Evolutionary conservation across 2,113 vertebrate species (phyloP), one percentile per base, ranked within the genome.

Genomic region (Pachypanchax playfairii): DNA sequence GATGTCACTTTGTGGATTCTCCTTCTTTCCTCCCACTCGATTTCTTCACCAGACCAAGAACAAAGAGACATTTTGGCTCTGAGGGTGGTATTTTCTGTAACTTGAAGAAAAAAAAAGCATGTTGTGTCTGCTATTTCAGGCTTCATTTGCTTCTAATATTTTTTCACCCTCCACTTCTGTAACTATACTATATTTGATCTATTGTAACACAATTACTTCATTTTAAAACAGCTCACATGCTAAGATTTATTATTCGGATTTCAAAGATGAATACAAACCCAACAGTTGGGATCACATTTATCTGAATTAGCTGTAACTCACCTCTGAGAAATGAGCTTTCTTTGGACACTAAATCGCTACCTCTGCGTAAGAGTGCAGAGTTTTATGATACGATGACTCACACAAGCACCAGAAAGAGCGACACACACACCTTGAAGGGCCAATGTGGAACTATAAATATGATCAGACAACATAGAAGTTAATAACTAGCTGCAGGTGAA

Each of bases 371-470:
- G 59, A 50, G 22, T 54, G 58, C 57, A 25, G 73, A 71, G 80
- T 79, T 87, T 82, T 39, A 78, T 33, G 46, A 79, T 69, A 79
- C 0, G 57, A 84, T 44, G 73, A 76, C 55, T 73, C 74, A 65
- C 28, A 47, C 70, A 67, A 26, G 46, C 36, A 44, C 28, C 61
- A 64, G 74, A 47, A 61, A 31, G 70, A 84, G 28, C 6, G 39
- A 53, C 26, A 38, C 41, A 17, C 24, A n/a, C 24, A 10, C 29
- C 15, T 6, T 28, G 20, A 15, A 14, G 6, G 52, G 61, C 20
- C 20, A n/a, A n/a, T n/a, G n/a, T n/a, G n/a, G n/a, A n/a, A n/a
- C n/a, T n/a, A n/a, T n/a, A n/a, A n/a, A n/a, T n/a, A n/a, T n/a
- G n/a, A n/a, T n/a, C n/a, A n/a, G n/a, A n/a, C n/a, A n/a, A 79